These are phyloP conservation scores for Apodemus speciosus DNA, from an alignment of 2,113 vertebrate genomes.

Conservation along the genomic window DNA sequence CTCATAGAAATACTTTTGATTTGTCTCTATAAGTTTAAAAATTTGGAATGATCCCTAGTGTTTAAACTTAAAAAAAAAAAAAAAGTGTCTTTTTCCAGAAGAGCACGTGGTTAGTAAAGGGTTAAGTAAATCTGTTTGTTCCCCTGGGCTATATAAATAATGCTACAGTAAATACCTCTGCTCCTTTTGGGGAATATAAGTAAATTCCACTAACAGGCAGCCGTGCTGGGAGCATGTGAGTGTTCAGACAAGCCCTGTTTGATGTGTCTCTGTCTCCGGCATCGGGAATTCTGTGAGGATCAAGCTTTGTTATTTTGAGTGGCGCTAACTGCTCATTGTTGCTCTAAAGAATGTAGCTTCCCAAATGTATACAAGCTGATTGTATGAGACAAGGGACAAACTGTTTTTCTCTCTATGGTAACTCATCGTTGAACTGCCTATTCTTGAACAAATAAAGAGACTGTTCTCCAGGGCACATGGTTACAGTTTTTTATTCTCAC, in stretches of 20 bases:
- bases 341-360: neutral
- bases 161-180: neutral
- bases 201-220: neutral
- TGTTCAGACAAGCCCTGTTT: neutral
- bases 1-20: neutral
- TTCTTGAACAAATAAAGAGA: neutral
- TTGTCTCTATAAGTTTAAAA: neutral
- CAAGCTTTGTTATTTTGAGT: neutral
- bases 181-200: neutral
- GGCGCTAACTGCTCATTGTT: neutral
- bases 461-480: neutral
- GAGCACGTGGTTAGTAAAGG: neutral
- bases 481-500: neutral
- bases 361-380: neutral
- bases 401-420: neutral
- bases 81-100: neutral
- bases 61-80: slow-evolving; percentile 26
- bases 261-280: neutral
- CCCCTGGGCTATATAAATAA: neutral
- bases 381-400: neutral
- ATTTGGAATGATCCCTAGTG: neutral
- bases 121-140: neutral
- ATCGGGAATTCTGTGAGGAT: neutral
- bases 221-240: neutral
- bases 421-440: neutral